phyloP scores from a whole-genome alignment of 2,797 vertebrate species.

The Halcyon smyrnensis region DNA sequence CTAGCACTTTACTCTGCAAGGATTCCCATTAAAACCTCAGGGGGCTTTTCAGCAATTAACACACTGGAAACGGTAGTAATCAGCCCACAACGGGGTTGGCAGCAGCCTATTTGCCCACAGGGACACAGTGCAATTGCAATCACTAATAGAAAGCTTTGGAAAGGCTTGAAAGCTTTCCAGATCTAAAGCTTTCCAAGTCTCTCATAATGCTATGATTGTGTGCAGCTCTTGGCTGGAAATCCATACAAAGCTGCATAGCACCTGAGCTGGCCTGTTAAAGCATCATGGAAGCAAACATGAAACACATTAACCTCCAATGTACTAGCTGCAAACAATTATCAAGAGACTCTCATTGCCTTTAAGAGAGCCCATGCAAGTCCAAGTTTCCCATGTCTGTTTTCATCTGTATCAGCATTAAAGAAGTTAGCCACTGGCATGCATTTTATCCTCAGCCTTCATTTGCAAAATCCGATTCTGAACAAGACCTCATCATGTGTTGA shows the following conservation, averaged over 20 bases:
- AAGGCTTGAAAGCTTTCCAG: conserved; percentile 16
- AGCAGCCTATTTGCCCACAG: conserved; percentile 6
- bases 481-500: not conserved
- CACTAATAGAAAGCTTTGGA: not conserved
- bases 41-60: conserved; percentile 39
- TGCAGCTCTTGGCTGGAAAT: not conserved
- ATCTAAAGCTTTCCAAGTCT: not conserved
- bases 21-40: conserved; percentile 4
- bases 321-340: not conserved
- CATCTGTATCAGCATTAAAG: not conserved
- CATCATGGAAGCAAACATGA: not conserved
- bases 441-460: not conserved
- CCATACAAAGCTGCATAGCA: not conserved
- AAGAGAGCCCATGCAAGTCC: not conserved
- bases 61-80: not conserved
- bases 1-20: not conserved
- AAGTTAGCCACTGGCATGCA: not conserved
- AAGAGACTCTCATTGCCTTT: not conserved
- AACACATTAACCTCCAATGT: not conserved
- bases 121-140: not conserved
- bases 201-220: not conserved
- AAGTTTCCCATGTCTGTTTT: not conserved
- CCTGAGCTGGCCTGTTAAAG: not conserved
- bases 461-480: not conserved
- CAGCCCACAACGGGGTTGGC: not conserved